Base-by-base conservation (phyloP, 2,888 invertebrate species). In the Hylaea fasciaria region DNA sequence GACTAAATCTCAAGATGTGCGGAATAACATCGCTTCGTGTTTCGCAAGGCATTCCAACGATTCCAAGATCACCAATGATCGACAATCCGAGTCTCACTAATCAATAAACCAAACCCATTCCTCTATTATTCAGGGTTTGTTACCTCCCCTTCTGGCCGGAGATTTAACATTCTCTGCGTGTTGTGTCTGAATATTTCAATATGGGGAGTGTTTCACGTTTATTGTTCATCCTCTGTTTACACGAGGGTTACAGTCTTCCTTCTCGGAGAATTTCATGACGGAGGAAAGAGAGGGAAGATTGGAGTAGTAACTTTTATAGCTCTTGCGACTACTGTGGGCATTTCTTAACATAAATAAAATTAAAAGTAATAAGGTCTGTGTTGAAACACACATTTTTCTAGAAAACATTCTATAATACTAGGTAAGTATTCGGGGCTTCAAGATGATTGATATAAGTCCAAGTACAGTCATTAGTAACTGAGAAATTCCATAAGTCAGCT, bases 151-250 rank as follows among this genome's bases (percentile, higher is more conserved):
- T 28, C 37, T 50, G 40, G 45, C 41, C 53, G 56, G 48, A 64
- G 63, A 43, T 65, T 56, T 39, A 50, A 54, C 64, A 64, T 68
- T 64, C 64, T 51, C 54, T 40, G 43, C 53, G 57, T 60, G 62
- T 48, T 57, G 32, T 48, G 14, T 35, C 57, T 69, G 60, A 69
- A 69, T 69, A 69, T 62, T 69, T 65, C 54, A 69, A 37, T 62
- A 66, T 69, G 65, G 62, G 47, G 57, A 46, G 53, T 60, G 47
- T 35, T 55, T 28, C 39, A 14, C 29, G 29, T 51, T 59, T 43
- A 58, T 50, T 35, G 54, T 37, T 22, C 41, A 29, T 32, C 11
- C 12, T 46, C 45, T 54, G 45, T 45, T 37, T 59, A 49, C 43
- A 32, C n/a, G n/a, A n/a, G n/a, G n/a, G n/a, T n/a, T n/a, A n/a